phyloP scores from a whole-genome alignment of 2,888 invertebrate genomes.

The Ophonus ardosiacus region DNA sequence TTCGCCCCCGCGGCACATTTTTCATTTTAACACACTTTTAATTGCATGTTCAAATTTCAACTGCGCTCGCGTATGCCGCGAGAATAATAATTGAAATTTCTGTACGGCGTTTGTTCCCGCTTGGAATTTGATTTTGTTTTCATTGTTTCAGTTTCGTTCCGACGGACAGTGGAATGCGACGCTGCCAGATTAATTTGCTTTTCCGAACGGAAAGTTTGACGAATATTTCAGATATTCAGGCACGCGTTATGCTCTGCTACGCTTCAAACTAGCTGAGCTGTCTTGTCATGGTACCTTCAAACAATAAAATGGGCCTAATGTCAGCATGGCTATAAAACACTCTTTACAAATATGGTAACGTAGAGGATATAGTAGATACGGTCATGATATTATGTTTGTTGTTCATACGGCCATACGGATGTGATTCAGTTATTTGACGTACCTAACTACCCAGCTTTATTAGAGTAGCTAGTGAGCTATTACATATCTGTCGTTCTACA shows the following conservation, averaged over 20 bases:
- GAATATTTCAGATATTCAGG: slow-evolving; percentile 59
- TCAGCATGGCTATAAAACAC: slow-evolving; percentile 37
- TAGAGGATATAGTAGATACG: not conserved
- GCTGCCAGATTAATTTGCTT: slow-evolving; percentile 61
- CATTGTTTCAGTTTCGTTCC: slow-evolving; percentile 62
- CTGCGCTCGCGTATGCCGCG: slow-evolving; percentile 55
- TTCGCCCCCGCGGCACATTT: slow-evolving; percentile 65
- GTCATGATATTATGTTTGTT: not conserved
- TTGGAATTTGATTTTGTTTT: slow-evolving; percentile 63
- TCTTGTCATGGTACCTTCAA: slow-evolving; percentile 40
- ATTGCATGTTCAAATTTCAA: slow-evolving; percentile 67
- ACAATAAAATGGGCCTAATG: slow-evolving; percentile 50
- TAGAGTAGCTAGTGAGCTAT: no score
- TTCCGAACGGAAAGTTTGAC: slow-evolving; percentile 59
- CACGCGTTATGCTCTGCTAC: slow-evolving; percentile 33
- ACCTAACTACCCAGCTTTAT: no score
- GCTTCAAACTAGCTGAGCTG: not conserved
- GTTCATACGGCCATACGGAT: no score
- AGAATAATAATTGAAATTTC: slow-evolving; percentile 63
- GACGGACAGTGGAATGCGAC: slow-evolving; percentile 61
- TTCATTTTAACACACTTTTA: slow-evolving; percentile 71
- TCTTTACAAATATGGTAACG: not conserved
- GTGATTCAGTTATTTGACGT: no score
- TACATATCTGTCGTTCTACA: no score
- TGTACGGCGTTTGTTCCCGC: slow-evolving; percentile 45